phyloP scores from a whole-genome alignment of 1,140 invertebrate species.

The Zaprionus camerounensis region DNA sequence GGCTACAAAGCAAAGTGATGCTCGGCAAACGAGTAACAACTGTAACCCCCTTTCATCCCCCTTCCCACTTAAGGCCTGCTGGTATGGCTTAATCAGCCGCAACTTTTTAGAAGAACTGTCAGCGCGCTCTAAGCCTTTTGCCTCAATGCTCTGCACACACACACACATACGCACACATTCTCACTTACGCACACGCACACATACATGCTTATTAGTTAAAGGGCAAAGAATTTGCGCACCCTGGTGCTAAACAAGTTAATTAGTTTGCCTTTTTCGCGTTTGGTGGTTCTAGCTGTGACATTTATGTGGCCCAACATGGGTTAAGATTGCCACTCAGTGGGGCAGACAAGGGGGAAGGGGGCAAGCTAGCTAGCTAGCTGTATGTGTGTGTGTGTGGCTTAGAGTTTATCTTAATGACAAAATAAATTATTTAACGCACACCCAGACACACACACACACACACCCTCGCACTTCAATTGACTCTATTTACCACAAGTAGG shows the following conservation, averaged over 20 bases:
- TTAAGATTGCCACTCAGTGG: conserved; percentile 19
- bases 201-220: conserved; percentile 66
- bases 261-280: conserved; percentile 67
- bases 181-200: conserved; percentile 9
- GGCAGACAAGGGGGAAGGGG: not conserved
- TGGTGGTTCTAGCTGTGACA: conserved; percentile 33
- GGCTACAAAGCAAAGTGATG: conserved; percentile 26
- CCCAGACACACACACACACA: conserved; percentile 17
- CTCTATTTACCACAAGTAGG: conserved; percentile 59
- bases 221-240: conserved; percentile 60
- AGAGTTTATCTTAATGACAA: conserved; percentile 79
- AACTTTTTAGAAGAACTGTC: conserved; percentile 55
- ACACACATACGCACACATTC: conserved; percentile 26
- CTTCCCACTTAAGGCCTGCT: not conserved
- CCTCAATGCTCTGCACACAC: conserved; percentile 26
- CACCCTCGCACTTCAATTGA: conserved; percentile 64
- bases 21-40: not conserved
- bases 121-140: conserved; percentile 6
- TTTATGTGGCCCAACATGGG: conserved; percentile 50
- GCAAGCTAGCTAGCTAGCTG: not conserved
- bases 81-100: conserved; percentile 55
- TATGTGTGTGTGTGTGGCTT: conserved; percentile 39
- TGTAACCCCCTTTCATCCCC: not conserved
- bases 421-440: conserved; percentile 77
- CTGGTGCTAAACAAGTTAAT: conserved; percentile 80